Conservation (phyloP, 1,140 invertebrate genomes). For the Pristionchus pacificus region DNA sequence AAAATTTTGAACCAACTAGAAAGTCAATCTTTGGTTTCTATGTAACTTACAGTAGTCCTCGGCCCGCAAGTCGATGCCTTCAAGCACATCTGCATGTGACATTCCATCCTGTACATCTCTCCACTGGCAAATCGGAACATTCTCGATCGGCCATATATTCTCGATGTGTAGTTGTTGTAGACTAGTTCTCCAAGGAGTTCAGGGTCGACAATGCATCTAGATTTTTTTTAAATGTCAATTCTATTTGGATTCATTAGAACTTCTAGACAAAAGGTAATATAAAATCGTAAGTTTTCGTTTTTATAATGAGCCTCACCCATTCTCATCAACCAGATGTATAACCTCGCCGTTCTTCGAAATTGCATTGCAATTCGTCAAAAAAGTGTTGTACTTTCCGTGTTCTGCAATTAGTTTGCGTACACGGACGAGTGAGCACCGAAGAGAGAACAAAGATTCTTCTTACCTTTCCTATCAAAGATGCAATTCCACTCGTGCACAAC, state of each 20-base stretch:
- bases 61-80: background rate
- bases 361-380: conserved; percentile 28
- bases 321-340: conserved; percentile 30
- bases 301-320: conserved; percentile 8
- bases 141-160: conserved; percentile 22
- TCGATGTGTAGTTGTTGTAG: conserved; percentile 24
- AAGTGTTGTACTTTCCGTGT: conserved; percentile 13
- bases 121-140: conserved; percentile 25
- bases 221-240: too few species aligned
- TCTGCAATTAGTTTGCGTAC: background rate
- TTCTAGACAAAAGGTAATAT: too few species aligned
- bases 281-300: background rate
- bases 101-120: conserved; percentile 14
- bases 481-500: conserved; percentile 31
- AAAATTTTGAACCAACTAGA: too few species aligned
- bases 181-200: conserved; percentile 29
- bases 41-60: background rate
- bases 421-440: background rate
- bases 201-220: conserved; percentile 27
- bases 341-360: conserved; percentile 18
- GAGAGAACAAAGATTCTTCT: background rate
- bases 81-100: background rate
- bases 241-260: too few species aligned
- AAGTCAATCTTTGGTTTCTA: too few species aligned
- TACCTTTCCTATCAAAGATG: conserved; percentile 10